Evolutionary conservation across 1,140 invertebrate species (phyloP), one percentile per base, ranked within the genome.

Genomic region (Euborellia annulipes): DNA sequence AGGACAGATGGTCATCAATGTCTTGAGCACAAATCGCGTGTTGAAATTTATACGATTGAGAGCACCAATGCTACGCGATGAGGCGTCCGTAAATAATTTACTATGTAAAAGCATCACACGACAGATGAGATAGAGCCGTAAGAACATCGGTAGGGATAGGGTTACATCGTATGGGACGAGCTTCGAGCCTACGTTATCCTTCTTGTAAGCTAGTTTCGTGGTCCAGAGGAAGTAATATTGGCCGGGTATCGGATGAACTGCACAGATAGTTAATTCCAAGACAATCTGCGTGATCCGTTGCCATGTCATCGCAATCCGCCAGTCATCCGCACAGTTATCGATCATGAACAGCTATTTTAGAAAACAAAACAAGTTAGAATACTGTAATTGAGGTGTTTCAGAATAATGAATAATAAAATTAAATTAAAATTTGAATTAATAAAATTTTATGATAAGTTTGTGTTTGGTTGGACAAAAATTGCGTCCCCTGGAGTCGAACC

Each of bases 11-110:
- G 94, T 98, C 95, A 98, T 98, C 53, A 98, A 70, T 39, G 95
- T 98, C 72, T 99, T 99, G 58, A 99, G 76, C 58, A 99, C 94
- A 71, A 99, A 99, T 60, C 84, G 78, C 21, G 95, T 98, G 70
- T 98, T 97, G 75, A 98, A 98, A 71, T 97, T 98, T 67, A 99
- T 98, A 60, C 94, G 80, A 77, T 99, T 98, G 58, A 99, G 77
- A 58, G 95, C 95, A 59, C 57, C 58, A 71, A 87, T 87, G 68
- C 81, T 85, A 60, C 83, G 73, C 41, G 87, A 92, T 39, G 90
- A 95, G 50, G 93, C 92, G 69, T 98, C 94, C 36, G 94, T 98
- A 71, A 98, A 99, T 43, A 99, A 75, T 75, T 97, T 96, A 64
- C 89, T 94, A 70, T 98, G 95, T 54, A 98, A 76, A 55, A 99